Percentiles rank a stretch among this genome's conserved stretches.
Conservation (phyloP, 1,140 invertebrate genomes). For the Drosophila nigromelanica region DNA sequence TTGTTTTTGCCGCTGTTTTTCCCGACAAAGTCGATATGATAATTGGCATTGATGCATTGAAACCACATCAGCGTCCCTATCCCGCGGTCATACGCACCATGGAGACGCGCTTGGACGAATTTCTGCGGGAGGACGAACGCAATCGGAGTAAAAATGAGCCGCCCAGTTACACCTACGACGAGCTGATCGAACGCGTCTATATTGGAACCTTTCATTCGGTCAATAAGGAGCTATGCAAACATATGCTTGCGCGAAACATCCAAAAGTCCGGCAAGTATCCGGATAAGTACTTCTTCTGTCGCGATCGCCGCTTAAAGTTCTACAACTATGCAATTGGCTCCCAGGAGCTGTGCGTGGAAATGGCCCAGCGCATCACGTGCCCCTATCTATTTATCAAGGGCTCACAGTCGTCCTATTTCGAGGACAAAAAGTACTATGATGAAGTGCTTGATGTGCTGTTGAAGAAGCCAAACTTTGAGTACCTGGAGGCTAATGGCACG, state of each 20-base stretch:
- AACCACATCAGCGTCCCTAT: constrained; percentile 84
- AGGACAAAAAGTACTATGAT: constrained; percentile 85
- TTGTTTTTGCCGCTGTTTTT: constrained; percentile 86
- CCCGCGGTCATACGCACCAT: constrained; percentile 66
- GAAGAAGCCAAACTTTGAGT: constrained; percentile 86
- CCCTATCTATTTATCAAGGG: constrained; percentile 87
- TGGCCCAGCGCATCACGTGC: constrained; percentile 85
- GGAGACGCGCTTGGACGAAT: constrained; percentile 84
- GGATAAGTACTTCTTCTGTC: constrained; percentile 86
- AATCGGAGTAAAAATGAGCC: constrained; percentile 84
- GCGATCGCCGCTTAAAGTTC: constrained; percentile 86
- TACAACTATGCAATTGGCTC: constrained; percentile 84
- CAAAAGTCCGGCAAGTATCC: constrained; percentile 85
- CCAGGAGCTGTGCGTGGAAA: constrained; percentile 84
- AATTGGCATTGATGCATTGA: constrained; percentile 87
- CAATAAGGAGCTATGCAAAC: constrained; percentile 85
- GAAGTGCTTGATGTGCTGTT: constrained; percentile 86
- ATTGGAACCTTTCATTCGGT: constrained; percentile 85
- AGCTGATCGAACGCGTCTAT: constrained; percentile 86
- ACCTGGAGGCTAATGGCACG: constrained; percentile 87
- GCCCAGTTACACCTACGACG: constrained; percentile 86
- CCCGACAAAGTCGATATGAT: constrained; percentile 87
- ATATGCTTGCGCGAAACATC: constrained; percentile 86
- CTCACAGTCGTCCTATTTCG: constrained; percentile 85
- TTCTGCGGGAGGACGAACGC: constrained; percentile 84